These are phyloP conservation scores for Protobothrops mucrosquamatus DNA, from an alignment of 2,113 vertebrate genomes.

Conservation along the genomic window DNA sequence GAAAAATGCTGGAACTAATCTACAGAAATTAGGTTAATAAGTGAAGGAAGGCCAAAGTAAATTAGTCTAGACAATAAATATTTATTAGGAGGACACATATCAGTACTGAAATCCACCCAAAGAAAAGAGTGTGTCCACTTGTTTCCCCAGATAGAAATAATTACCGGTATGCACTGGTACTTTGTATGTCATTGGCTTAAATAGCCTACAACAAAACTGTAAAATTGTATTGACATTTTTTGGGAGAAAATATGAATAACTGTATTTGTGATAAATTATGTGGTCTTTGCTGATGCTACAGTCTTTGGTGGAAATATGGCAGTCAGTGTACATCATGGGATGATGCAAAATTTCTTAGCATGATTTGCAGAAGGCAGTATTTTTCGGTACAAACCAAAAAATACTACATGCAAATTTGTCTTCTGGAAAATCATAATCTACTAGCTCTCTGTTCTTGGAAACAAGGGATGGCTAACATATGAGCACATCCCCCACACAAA, in stretches of 20 bases:
- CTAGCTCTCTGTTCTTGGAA: not conserved
- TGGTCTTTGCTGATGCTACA: not conserved
- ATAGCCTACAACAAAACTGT: not conserved
- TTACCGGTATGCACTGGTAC: too few species aligned
- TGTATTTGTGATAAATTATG: not conserved
- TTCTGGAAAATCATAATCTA: not conserved
- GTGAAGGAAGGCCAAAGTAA: not conserved
- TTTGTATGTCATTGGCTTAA: not conserved
- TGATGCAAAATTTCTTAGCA: not conserved
- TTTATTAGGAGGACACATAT: not conserved
- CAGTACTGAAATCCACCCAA: not conserved
- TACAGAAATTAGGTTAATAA: not conserved
- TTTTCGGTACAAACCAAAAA: not conserved
- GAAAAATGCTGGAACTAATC: not conserved
- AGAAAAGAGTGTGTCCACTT: not conserved
- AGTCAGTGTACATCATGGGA: not conserved
- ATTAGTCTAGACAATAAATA: not conserved
- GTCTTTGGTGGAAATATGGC: not conserved
- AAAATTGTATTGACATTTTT: not conserved
- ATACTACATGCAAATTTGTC: not conserved
- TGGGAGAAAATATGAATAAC: not conserved
- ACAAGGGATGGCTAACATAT: not conserved
- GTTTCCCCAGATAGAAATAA: not conserved
- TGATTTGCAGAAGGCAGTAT: not conserved
- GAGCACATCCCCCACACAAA: not conserved